Evolutionary conservation across 1,140 invertebrate genomes (phyloP), one percentile per base, ranked within the genome.

Genomic region (Bicyclus anynana): DNA sequence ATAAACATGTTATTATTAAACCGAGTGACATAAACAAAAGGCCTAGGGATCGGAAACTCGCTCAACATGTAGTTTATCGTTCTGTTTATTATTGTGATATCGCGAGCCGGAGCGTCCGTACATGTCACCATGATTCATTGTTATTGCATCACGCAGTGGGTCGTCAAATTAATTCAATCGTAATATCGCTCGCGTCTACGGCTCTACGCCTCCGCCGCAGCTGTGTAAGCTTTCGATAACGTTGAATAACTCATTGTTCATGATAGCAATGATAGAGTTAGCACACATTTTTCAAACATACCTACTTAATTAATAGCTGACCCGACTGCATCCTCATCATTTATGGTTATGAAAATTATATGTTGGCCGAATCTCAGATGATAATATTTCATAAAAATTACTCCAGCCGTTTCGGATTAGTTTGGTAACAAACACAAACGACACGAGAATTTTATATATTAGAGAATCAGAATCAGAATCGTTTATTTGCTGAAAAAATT

Each of bases 191-290:
- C 18, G 55, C 58, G 62, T 61, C 59, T 67, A 60, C 59, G 64
- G 48, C 59, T 67, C 27, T n/a, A n/a, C n/a, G n/a, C n/a, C n/a
- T n/a, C 38, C 60, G 59, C 46, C 61, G 65, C 77, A 80, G 78
- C 78, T 84, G 80, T 78, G 71, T 76, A 76, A 79, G 70, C 77
- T 74, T 69, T 78, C 60, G 77, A 79, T 82, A 80, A 65, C 62
- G 57, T 57, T 62, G 58, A 70, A 70, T 70, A 73, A 60, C 55
- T 65, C 65, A 66, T 73, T 70, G 65, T 73, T 67, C 53, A 38
- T 10, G 23, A 2, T 23, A 23, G 23, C 23, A 23, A 23, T 23
- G n/a, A n/a, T n/a, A n/a, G n/a, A n/a, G n/a, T 23, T 23, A 2
- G 23, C 23, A 23, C 3, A 23, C 23, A 23, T 23, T 23, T 23